Percentiles rank a stretch among this genome's conserved stretches.
Evolutionary conservation across 1,140 invertebrate genomes (phyloP).

Genomic region (Mercenaria mercenaria): DNA sequence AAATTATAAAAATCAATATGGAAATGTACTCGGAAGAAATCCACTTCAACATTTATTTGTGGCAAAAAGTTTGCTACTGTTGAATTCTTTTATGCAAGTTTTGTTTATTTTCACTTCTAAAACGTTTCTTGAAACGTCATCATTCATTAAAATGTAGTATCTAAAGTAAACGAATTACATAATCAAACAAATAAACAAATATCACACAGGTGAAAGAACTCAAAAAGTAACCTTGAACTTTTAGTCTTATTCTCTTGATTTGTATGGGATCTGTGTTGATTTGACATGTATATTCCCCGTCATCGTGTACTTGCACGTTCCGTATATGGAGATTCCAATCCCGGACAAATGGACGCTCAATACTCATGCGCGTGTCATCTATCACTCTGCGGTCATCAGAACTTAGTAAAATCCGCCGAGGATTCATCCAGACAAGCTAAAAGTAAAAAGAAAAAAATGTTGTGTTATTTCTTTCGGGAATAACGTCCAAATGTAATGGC

Average conservation of each 20-base stretch:
- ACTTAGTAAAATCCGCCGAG: constrained; percentile 77
- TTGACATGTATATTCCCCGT: constrained; percentile 69
- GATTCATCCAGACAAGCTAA: constrained; percentile 83
- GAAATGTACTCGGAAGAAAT: no score
- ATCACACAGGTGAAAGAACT: no score
- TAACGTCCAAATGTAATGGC: background rate
- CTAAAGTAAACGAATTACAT: no score
- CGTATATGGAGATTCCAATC: constrained; percentile 79
- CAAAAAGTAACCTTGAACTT: constrained; percentile 68
- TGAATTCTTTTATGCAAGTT: no score
- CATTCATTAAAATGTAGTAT: no score
- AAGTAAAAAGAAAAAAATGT: constrained; percentile 17
- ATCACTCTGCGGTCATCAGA: constrained; percentile 76
- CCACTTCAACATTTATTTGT: no score
- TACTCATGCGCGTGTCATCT: constrained; percentile 76
- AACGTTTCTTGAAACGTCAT: no score
- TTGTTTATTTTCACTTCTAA: no score
- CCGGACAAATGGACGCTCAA: constrained; percentile 70
- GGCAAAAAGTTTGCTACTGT: no score
- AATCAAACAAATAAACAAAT: no score
- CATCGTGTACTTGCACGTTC: constrained; percentile 51
- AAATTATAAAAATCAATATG: no score
- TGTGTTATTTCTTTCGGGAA: background rate
- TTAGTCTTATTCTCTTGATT: constrained; percentile 68
- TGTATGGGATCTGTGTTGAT: constrained; percentile 72